Conservation (phyloP, 2,888 invertebrate species). For the Chouioia cunea region DNA sequence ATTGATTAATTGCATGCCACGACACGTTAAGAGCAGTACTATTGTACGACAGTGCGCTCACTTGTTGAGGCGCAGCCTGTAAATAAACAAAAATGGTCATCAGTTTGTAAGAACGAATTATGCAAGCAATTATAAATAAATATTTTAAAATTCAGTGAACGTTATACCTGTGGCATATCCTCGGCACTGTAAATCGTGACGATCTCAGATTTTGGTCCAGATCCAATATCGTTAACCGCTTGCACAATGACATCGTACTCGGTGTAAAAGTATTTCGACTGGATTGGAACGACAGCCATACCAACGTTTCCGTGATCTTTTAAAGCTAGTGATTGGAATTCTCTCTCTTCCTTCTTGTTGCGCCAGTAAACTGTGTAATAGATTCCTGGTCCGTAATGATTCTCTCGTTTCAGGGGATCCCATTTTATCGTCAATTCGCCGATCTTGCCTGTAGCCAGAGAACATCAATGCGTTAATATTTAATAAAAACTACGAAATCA, state of each 20-base stretch:
- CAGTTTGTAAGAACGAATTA: neutral
- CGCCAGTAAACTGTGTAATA: conserved; percentile 94
- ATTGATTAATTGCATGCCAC: conserved; percentile 89
- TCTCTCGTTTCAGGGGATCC: conserved; percentile 81
- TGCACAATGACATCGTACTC: conserved; percentile 89
- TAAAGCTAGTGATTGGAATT: conserved; percentile 81
- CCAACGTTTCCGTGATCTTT: conserved; percentile 83
- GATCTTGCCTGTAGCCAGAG: conserved; percentile 74
- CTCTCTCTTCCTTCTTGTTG: conserved; percentile 76
- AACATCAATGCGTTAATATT: too few species aligned
- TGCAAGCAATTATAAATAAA: neutral
- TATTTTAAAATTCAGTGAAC: neutral
- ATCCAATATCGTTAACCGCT: conserved; percentile 83
- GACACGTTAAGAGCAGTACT: conserved; percentile 93
- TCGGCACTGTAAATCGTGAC: conserved; percentile 87
- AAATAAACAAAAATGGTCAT: neutral
- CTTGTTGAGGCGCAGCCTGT: conserved; percentile 84
- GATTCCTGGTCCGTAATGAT: conserved; percentile 91
- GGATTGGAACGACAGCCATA: conserved; percentile 82
- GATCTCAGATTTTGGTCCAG: conserved; percentile 84
- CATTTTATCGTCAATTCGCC: conserved; percentile 94
- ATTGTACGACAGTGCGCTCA: conserved; percentile 84
- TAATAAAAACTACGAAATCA: too few species aligned
- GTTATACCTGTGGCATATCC: conserved; percentile 82
- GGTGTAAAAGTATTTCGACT: conserved; percentile 82